These are phyloP conservation scores for Streptopelia turtur DNA, from an alignment of 2,797 vertebrate genomes.

Conservation along the genomic window DNA sequence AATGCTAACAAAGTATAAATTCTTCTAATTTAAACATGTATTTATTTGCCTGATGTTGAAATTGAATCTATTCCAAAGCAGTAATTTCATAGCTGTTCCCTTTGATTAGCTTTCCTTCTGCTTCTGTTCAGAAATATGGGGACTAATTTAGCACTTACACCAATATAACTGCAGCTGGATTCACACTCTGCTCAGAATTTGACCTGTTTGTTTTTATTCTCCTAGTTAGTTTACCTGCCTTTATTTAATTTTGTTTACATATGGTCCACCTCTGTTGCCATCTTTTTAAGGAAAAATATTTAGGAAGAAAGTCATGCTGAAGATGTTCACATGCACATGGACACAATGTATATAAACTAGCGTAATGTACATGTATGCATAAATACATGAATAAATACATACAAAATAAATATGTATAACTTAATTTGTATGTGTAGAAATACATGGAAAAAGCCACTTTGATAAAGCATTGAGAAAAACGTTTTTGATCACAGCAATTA, in stretches of 20 bases:
- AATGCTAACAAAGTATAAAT: background rate
- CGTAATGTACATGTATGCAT: rapidly evolving
- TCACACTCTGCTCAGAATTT: background rate
- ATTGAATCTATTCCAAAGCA: background rate
- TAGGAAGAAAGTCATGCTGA: background rate
- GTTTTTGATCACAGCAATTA: background rate
- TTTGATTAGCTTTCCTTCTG: background rate
- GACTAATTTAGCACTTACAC: background rate
- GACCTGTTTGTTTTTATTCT: background rate
- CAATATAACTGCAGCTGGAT: background rate
- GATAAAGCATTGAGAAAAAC: background rate
- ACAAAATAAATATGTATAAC: background rate
- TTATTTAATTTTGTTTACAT: background rate
- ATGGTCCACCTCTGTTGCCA: background rate
- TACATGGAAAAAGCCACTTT: rapidly evolving
- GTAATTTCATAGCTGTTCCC: background rate
- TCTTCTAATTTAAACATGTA: background rate
- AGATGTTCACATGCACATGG: background rate
- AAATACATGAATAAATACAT: background rate
- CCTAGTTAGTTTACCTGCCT: background rate
- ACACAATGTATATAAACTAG: background rate
- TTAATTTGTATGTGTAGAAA: background rate
- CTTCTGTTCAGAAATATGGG: background rate
- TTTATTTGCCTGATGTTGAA: background rate
- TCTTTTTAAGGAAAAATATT: background rate